Conservation (phyloP, 1,140 invertebrate genomes). For the Mamestra configurata region DNA sequence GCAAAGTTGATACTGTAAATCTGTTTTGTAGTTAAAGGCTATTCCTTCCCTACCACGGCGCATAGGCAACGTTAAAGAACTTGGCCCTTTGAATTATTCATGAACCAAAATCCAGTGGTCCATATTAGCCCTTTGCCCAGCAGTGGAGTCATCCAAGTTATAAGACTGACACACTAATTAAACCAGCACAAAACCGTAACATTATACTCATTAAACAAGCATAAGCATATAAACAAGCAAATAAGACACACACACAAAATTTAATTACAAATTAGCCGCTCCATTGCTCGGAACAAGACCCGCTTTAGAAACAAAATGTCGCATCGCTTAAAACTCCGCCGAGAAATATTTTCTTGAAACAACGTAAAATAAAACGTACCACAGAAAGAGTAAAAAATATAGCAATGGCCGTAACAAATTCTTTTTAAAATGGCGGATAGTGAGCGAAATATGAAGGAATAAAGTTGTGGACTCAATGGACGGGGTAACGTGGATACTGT, state of each 20-base stretch:
- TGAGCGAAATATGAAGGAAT: conserved; percentile 28
- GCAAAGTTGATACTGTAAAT: no score
- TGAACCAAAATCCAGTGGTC: no score
- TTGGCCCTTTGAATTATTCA: no score
- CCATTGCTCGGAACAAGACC: conserved; percentile 1
- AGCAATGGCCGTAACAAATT: conserved; percentile 8
- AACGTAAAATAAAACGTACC: conserved; percentile 9
- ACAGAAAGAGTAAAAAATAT: conserved; percentile 32
- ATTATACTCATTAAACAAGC: no score
- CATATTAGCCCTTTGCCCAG: no score
- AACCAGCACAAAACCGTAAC: no score
- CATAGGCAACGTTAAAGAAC: no score
- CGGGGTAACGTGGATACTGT: not conserved
- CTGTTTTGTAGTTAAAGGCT: no score
- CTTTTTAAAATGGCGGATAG: conserved; percentile 17
- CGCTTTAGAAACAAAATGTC: conserved; percentile 1
- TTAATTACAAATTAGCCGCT: conserved; percentile 28
- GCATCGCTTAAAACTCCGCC: not conserved
- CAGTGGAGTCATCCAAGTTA: no score
- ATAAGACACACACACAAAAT: not conserved
- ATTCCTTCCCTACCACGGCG: no score
- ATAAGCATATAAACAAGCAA: not conserved
- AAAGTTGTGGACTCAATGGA: conserved; percentile 6
- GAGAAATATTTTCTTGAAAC: conserved; percentile 9
- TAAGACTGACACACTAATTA: no score